Conservation (phyloP, 2,797 vertebrate genomes). For the Heliangelus exortis region DNA sequence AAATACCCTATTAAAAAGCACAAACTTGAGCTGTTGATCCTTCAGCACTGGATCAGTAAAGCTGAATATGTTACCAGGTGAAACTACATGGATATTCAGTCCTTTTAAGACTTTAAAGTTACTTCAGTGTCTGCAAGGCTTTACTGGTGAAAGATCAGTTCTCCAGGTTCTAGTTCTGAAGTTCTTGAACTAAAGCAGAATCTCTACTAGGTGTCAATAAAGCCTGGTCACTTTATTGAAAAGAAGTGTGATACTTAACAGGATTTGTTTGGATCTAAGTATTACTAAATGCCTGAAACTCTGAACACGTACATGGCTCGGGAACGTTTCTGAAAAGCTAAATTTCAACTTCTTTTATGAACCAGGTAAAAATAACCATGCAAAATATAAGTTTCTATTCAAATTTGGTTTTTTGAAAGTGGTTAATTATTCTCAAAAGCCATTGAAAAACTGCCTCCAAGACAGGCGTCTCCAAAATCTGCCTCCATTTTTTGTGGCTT, state of each 20-base stretch:
- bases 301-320: neutral
- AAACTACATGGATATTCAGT: neutral
- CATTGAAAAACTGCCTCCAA: neutral
- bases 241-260: neutral
- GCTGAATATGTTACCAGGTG: neutral
- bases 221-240: neutral
- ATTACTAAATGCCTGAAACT: neutral
- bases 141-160: neutral
- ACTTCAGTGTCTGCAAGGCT: neutral
- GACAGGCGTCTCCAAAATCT: neutral
- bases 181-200: neutral
- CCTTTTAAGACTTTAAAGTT: neutral
- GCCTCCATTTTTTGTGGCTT: neutral
- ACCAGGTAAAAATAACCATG: neutral
- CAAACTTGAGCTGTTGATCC: neutral
- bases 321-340: neutral
- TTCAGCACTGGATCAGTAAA: neutral
- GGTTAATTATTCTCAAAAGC: neutral
- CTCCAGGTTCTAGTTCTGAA: neutral
- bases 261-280: neutral
- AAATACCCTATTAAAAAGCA: neutral
- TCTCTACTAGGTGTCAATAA: neutral
- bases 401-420: neutral
- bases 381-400: neutral
- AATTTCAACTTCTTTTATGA: neutral